These are phyloP conservation scores for Hassar affinis DNA, from an alignment of 2,113 vertebrate genomes.

Conservation along the genomic window DNA sequence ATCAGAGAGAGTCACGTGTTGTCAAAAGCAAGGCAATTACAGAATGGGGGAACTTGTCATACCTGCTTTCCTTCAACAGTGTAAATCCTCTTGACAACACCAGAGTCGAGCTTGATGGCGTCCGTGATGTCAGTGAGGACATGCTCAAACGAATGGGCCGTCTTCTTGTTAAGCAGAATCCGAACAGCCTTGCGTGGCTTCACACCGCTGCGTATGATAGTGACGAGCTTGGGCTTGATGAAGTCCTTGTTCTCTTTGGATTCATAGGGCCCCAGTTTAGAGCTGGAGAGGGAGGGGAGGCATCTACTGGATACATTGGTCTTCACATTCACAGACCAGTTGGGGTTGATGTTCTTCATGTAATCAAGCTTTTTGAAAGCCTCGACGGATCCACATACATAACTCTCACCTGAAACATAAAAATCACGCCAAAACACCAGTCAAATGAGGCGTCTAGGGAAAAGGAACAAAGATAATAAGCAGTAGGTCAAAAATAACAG, in stretches of 20 bases:
- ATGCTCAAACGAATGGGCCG: constrained; percentile 95
- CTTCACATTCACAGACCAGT: constrained; percentile 98
- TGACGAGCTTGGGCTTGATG: constrained; percentile 95
- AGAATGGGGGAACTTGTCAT: constrained; percentile 52
- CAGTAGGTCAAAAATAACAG: not conserved
- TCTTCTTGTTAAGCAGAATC: constrained; percentile 97
- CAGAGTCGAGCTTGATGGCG: constrained; percentile 96
- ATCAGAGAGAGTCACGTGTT: not conserved
- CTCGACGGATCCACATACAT: constrained; percentile 93
- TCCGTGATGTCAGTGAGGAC: constrained; percentile 96
- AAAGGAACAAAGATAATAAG: not conserved
- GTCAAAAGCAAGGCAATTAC: not conserved
- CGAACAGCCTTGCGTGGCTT: constrained; percentile 93
- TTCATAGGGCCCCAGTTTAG: constrained; percentile 78
- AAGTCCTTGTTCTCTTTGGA: constrained; percentile 90
- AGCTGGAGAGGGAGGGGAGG: constrained; percentile 81
- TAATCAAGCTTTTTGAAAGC: constrained; percentile 97
- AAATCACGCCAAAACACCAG: not conserved
- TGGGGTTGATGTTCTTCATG: constrained; percentile 95
- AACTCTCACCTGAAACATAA: constrained; percentile 83
- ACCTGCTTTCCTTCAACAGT: constrained; percentile 97
- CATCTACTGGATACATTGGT: constrained; percentile 75
- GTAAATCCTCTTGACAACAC: constrained; percentile 94
- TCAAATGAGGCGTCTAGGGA: not conserved
- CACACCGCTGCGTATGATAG: constrained; percentile 92